Evolutionary conservation across 2,797 vertebrate species (phyloP).

Genomic region (Protosalanx chinensis): DNA sequence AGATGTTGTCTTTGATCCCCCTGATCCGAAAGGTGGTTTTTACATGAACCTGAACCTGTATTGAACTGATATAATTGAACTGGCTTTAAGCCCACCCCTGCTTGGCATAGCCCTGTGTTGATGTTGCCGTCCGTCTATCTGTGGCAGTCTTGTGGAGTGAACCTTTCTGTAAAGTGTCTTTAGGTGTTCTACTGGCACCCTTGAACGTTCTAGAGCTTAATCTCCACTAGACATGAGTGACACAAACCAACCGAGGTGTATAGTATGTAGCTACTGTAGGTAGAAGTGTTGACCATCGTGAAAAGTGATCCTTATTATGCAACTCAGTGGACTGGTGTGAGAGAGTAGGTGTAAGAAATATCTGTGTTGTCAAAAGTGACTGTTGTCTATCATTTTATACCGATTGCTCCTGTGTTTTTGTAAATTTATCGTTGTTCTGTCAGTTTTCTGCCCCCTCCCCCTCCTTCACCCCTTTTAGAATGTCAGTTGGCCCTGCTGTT

Average conservation of each 20-base stretch:
- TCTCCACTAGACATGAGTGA: slow-evolving; percentile 49
- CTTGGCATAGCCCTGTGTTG: slow-evolving; percentile 69
- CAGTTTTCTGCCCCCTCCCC: slow-evolving; percentile 6
- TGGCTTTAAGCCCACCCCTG: neutral
- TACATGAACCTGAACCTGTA: neutral
- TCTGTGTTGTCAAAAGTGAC: slow-evolving; percentile 69
- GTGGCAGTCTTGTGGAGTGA: slow-evolving; percentile 75
- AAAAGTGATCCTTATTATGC: slow-evolving; percentile 78
- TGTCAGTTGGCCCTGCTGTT: slow-evolving; percentile 54
- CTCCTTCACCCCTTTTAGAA: slow-evolving; percentile 14
- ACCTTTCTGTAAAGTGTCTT: slow-evolving; percentile 73
- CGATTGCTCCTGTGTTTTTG: slow-evolving; percentile 45
- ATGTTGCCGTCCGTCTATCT: slow-evolving; percentile 70
- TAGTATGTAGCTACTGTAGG: slow-evolving; percentile 73
- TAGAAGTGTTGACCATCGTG: slow-evolving; percentile 70
- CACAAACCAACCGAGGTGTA: slow-evolving; percentile 17
- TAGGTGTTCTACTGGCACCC: slow-evolving; percentile 63
- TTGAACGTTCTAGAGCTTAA: slow-evolving; percentile 56
- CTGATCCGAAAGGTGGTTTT: no score
- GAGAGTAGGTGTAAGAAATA: slow-evolving; percentile 68
- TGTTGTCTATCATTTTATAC: slow-evolving; percentile 69
- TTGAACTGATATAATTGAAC: neutral
- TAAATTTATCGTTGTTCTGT: slow-evolving; percentile 40
- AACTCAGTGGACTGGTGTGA: slow-evolving; percentile 75
- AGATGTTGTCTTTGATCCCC: no score